Evolutionary conservation across 2,888 invertebrate species (phyloP).

Genomic region (Morinoia aosen): DNA sequence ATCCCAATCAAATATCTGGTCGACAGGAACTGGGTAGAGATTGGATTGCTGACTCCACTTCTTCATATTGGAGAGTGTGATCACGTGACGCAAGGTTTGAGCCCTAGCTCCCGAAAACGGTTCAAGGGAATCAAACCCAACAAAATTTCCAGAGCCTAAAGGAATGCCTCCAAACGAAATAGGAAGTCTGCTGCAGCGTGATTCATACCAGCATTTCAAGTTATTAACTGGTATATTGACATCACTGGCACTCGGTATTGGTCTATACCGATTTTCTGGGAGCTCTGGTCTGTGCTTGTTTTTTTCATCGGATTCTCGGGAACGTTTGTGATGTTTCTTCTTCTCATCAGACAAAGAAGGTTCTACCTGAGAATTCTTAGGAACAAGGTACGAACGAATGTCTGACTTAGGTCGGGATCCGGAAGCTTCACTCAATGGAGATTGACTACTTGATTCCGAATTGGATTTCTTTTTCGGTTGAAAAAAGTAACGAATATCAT

Average conservation of each 20-base stretch:
- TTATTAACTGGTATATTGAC: not conserved
- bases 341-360: not conserved
- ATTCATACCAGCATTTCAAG: slow-evolving; percentile 41
- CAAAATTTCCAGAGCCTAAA: not conserved
- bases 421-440: not conserved
- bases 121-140: slow-evolving; percentile 34
- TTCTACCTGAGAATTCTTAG: not conserved
- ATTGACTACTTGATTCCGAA: not conserved
- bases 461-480: not conserved
- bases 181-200: slow-evolving; percentile 16
- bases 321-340: not conserved
- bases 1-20: slow-evolving; percentile 38
- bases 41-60: slow-evolving; percentile 1
- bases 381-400: not conserved
- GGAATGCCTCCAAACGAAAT: not conserved
- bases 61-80: slow-evolving; percentile 21
- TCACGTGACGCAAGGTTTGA: slow-evolving; percentile 27
- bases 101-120: not conserved
- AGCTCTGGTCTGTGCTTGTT: not conserved
- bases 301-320: not conserved
- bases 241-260: not conserved
- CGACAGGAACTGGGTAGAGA: not conserved
- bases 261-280: not conserved
- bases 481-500: slow-evolving; percentile 29
- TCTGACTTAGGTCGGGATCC: slow-evolving; percentile 30